Evolutionary conservation across 2,113 vertebrate species (phyloP).

Genomic region (Oceanites oceanicus): DNA sequence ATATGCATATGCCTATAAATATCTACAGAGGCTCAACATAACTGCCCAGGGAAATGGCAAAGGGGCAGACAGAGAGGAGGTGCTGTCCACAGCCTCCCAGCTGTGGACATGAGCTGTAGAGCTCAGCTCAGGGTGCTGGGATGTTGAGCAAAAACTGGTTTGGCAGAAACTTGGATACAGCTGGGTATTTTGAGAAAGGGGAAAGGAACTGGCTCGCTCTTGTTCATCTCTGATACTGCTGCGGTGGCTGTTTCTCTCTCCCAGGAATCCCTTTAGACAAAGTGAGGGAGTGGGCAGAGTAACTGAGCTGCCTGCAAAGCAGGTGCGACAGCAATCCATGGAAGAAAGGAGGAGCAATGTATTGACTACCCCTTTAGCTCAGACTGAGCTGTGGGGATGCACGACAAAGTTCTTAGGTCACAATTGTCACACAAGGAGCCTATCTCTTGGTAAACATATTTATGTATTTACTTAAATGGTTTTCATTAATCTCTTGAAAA

Average conservation of each 20-base stretch:
- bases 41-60: background rate
- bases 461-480: background rate
- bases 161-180: conserved; percentile 1
- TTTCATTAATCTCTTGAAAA: background rate
- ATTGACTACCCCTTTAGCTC: background rate
- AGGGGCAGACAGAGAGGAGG: background rate
- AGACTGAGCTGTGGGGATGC: background rate
- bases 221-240: background rate
- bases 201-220: background rate
- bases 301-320: background rate
- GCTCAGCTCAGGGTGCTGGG: background rate
- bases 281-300: background rate
- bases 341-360: background rate
- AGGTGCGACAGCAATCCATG: background rate
- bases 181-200: background rate
- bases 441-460: background rate
- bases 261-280: background rate
- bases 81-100: background rate
- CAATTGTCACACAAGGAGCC: background rate
- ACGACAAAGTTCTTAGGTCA: background rate
- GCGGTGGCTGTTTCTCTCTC: background rate
- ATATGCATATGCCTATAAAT: background rate
- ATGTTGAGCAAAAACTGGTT: background rate
- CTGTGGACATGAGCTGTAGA: background rate
- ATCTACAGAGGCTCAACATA: background rate